Evolutionary conservation across 1,140 invertebrate genomes (phyloP).

Genomic region (Hypothenemus hampei): DNA sequence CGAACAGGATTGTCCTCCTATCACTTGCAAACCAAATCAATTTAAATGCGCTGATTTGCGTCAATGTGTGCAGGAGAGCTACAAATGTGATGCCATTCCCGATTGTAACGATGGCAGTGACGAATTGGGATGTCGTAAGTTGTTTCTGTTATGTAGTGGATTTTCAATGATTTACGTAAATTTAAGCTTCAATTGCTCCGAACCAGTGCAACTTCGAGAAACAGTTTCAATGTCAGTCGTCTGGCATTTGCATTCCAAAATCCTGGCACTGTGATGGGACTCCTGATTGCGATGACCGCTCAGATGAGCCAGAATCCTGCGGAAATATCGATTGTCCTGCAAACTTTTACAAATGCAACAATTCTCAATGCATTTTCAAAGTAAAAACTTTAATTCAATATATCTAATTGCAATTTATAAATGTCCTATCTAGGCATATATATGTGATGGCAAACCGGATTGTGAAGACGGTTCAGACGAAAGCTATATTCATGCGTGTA

Average conservation of each 20-base stretch:
- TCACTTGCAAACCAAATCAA: constrained; percentile 86
- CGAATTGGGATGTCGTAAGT: constrained; percentile 75
- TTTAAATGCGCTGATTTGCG: constrained; percentile 89
- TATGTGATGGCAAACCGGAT: constrained; percentile 94
- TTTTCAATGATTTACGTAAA: background rate
- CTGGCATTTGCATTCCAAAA: constrained; percentile 87
- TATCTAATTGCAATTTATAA: no score
- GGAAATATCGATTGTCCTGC: constrained; percentile 68
- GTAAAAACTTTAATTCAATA: no score
- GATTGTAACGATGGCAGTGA: constrained; percentile 91
- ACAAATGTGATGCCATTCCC: constrained; percentile 90
- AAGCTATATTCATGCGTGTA: constrained; percentile 68
- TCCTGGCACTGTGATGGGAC: constrained; percentile 94
- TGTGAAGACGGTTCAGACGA: constrained; percentile 95
- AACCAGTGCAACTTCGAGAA: constrained; percentile 84
- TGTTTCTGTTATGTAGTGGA: background rate
- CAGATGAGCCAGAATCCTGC: constrained; percentile 84
- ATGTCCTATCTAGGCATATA: constrained; percentile 58
- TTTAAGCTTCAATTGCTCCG: constrained; percentile 63
- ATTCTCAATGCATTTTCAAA: constrained; percentile 86
- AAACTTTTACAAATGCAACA: constrained; percentile 82
- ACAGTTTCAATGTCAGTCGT: constrained; percentile 82
- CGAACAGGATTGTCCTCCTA: constrained; percentile 92
- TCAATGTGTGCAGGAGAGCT: constrained; percentile 89
- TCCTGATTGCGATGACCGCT: constrained; percentile 86